Evolutionary conservation across 2,113 vertebrate genomes (phyloP).

Genomic region (Chaetodon auriga): DNA sequence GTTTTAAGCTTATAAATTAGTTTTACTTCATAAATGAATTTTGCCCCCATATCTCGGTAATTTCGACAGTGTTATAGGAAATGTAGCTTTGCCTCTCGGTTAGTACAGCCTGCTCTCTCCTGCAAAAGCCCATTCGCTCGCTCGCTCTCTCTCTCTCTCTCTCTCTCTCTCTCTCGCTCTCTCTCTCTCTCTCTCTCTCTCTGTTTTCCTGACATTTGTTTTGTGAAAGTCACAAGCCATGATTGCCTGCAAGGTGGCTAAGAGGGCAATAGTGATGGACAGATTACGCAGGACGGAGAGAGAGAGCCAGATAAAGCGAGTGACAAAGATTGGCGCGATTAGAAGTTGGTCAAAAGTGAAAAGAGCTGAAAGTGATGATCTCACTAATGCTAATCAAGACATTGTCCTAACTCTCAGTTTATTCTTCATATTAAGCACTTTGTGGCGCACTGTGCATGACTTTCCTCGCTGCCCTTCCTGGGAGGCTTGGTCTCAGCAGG

Average conservation of each 20-base stretch:
- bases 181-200: constrained; percentile 6
- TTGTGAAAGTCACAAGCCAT: constrained; percentile 51
- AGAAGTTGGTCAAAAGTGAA: constrained; percentile 46
- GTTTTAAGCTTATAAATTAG: constrained; percentile 24
- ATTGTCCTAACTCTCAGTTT: constrained; percentile 46
- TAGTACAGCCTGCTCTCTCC: constrained; percentile 5
- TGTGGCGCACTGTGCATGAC: constrained; percentile 54
- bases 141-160: neutral
- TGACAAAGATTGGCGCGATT: constrained; percentile 39
- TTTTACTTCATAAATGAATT: constrained; percentile 21
- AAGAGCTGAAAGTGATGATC: constrained; percentile 32
- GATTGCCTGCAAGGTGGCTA: constrained; percentile 56
- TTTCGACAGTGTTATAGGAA: constrained; percentile 11
- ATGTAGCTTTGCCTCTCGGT: constrained; percentile 24
- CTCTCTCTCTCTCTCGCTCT: neutral
- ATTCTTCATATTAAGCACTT: constrained; percentile 43
- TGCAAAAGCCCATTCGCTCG: neutral
- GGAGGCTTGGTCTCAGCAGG: constrained; percentile 55
- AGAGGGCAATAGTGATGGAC: constrained; percentile 51
- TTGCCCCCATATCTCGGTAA: constrained; percentile 15
- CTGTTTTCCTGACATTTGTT: constrained; percentile 43
- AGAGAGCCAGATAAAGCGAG: constrained; percentile 28
- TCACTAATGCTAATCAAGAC: constrained; percentile 41
- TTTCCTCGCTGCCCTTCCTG: constrained; percentile 64
- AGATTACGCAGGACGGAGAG: constrained; percentile 57